Evolutionary conservation across 2,888 invertebrate genomes (phyloP), one percentile per base, ranked within the genome.

Genomic region (Harmothoe impar): DNA sequence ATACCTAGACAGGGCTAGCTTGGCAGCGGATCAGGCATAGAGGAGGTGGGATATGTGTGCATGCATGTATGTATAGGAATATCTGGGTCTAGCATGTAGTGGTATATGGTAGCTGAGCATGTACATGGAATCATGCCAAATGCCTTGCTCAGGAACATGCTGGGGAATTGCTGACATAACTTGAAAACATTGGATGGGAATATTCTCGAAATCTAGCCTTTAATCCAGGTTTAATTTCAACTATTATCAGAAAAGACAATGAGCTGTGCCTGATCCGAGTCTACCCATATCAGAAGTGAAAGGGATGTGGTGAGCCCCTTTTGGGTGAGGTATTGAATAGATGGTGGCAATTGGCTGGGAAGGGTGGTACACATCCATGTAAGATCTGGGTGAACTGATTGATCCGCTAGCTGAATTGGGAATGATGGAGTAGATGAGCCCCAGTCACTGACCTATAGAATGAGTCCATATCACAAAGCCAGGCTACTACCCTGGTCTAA

Each of bases 311-410:
- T n/a, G n/a, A n/a, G 43, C 10, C 43, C 43, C n/a, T n/a, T 43
- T 43, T 43, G 43, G 43, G 10, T 43, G 43, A 43, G 43, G 43
- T 43, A 43, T 10, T 62, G 62, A 62, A 62, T 62, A 15, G 62
- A 20, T 62, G 23, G 7, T n/a, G n/a, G 17, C 54, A 52, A 17
- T 52, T 52, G 54, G 54, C 17, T 52, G 54, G 10, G 54, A 15
- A 10, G 17, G 62, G n/a, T 62, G 62, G 62, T 62, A 62, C 62
- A 62, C 43, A 43, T 43, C n/a, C n/a, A 43, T n/a, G 23, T 29
- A 29, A 25, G 72, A 72, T 72, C 72, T 72, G 72, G 72, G 72
- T 72, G 72, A 29, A 72, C 72, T 29, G 72, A 72, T 72, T 72
- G 72, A 12, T 72, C 29, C 29, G 20, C 72, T 29, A n/a, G 29